Conservation (phyloP, 2,113 vertebrate species). For the Lonchura striata region DNA sequence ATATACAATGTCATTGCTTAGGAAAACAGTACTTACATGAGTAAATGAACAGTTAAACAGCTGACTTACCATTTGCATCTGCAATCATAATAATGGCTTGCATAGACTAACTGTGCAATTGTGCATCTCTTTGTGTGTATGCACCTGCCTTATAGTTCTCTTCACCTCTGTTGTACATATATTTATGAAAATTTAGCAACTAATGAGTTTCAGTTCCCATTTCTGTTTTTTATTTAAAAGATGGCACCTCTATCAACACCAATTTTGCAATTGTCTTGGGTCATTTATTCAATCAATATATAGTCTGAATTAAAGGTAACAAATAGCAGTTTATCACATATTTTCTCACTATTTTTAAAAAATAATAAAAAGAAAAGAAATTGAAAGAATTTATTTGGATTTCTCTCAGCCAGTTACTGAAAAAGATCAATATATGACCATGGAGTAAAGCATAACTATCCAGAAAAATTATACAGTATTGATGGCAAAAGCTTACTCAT, state of each 20-base stretch:
- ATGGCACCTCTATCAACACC: neutral
- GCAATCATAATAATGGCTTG: constrained; percentile 38
- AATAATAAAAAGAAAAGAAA: neutral
- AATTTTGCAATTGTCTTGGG: neutral
- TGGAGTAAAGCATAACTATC: neutral
- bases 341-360: neutral
- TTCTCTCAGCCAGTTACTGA: neutral
- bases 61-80: constrained; percentile 58
- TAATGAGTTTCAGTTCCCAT: neutral
- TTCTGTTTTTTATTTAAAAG: neutral
- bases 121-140: neutral
- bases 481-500: neutral
- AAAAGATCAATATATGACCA: neutral
- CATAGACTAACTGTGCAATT: constrained; percentile 16
- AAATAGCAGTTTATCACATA: neutral
- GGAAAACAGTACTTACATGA: constrained; percentile 54
- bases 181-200: neutral
- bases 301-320: neutral
- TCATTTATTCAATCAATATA: neutral
- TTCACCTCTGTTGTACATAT: neutral
- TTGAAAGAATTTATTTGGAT: neutral
- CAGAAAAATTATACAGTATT: neutral
- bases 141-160: constrained; percentile 14
- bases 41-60: constrained; percentile 61
- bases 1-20: constrained; percentile 36